These are phyloP conservation scores for Papilio demoleus DNA, from an alignment of 2,888 invertebrate genomes.

Conservation along the genomic window DNA sequence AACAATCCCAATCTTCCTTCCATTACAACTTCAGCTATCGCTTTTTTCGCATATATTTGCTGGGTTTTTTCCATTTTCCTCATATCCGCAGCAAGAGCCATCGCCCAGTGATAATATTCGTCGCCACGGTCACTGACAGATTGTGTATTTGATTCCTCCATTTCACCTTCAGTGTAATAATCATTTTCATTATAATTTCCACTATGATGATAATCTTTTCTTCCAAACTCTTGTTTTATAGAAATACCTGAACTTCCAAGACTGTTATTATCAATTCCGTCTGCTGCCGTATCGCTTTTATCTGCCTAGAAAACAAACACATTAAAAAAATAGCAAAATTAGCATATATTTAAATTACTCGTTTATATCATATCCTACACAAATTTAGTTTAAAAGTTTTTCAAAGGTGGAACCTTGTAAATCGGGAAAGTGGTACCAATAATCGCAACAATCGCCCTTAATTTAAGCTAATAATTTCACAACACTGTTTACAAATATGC, in stretches of 20 bases:
- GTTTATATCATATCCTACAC: too few relatives aligned
- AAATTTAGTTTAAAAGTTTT: too few relatives aligned
- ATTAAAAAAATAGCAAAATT: too few relatives aligned
- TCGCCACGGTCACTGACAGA: conserved; percentile 27
- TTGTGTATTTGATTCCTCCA: neutral
- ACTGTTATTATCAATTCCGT: neutral
- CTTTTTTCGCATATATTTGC: conserved; percentile 72
- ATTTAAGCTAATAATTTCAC: neutral
- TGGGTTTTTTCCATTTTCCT: conserved; percentile 69
- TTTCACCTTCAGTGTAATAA: neutral
- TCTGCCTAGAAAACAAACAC: neutral
- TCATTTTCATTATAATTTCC: neutral
- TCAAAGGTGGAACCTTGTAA: too few relatives aligned
- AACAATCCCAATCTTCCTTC: conserved; percentile 72
- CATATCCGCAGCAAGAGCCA: conserved; percentile 69
- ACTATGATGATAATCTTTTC: neutral
- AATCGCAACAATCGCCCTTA: neutral
- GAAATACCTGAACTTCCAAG: neutral
- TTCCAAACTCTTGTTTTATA: neutral
- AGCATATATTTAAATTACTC: too few relatives aligned
- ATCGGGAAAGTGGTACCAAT: too few relatives aligned
- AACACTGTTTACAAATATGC: neutral
- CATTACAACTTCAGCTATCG: conserved; percentile 70
- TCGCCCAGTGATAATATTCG: conserved; percentile 58
- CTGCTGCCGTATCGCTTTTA: neutral